These are phyloP conservation scores for Orthonyx spaldingii DNA, from an alignment of 2,113 vertebrate genomes.

Conservation along the genomic window DNA sequence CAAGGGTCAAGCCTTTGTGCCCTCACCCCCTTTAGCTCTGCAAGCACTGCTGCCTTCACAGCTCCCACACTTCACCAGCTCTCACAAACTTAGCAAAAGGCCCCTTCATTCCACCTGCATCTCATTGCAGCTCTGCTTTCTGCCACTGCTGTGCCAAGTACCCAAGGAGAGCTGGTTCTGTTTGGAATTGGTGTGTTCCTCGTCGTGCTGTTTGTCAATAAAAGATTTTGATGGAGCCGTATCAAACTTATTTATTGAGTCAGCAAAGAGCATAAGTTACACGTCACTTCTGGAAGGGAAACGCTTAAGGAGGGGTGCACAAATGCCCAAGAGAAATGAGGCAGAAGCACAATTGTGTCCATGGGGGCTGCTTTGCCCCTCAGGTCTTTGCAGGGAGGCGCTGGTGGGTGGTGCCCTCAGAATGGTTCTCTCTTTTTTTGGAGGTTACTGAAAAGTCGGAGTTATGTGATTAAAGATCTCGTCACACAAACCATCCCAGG, in stretches of 20 bases:
- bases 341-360: not conserved
- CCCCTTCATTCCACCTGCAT: not conserved
- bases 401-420: not conserved
- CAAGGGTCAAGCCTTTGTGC: not conserved
- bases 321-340: not conserved
- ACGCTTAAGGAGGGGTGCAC: not conserved
- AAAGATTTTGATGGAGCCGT: not conserved
- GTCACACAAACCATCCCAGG: not conserved
- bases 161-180: rapidly evolving
- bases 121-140: not conserved
- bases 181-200: rapidly evolving
- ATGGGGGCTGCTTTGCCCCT: not conserved
- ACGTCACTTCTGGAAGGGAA: not conserved
- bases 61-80: not conserved
- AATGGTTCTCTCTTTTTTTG: not conserved
- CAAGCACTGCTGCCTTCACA: not conserved
- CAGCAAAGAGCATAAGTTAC: not conserved
- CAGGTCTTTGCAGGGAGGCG: not conserved
- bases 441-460: not conserved
- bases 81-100: not conserved
- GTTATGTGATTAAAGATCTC: not conserved
- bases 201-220: not conserved
- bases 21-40: not conserved
- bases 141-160: not conserved
- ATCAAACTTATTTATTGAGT: not conserved